A percentile compares a stretch with the other conserved stretches of the same genome.
Conservation (phyloP, 2,113 vertebrate genomes). For the Pelvicachromis taeniatus region DNA sequence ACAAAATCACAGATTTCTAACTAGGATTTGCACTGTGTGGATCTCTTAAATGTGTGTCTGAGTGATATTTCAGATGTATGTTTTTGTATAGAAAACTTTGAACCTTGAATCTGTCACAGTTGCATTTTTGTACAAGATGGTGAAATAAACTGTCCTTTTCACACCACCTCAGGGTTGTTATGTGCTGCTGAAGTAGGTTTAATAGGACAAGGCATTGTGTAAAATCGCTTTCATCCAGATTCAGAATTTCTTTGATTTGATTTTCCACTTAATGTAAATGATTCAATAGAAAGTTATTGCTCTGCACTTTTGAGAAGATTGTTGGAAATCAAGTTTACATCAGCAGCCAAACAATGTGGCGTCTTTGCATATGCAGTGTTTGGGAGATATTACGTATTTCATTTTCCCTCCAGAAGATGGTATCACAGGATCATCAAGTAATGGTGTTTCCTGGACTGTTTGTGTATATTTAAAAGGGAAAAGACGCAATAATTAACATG, state of each 20-base stretch:
- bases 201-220: background rate
- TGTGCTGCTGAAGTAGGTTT: background rate
- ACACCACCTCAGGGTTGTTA: background rate
- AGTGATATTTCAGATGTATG: background rate
- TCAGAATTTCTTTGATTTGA: background rate
- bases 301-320: background rate
- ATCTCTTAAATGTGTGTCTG: background rate
- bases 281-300: background rate
- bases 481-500: background rate
- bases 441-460: background rate
- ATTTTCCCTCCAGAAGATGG: background rate
- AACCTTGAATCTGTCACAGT: constrained; percentile 1
- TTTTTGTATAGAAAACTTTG: constrained; percentile 26
- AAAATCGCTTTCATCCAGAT: background rate
- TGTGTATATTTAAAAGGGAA: background rate
- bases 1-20: background rate
- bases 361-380: background rate
- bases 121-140: constrained; percentile 58
- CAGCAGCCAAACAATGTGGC: background rate
- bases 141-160: constrained; percentile 66
- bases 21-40: background rate
- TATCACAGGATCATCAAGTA: background rate
- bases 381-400: background rate
- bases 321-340: background rate
- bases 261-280: background rate